Base-by-base conservation (phyloP, 2,113 vertebrate species). In the Carassius auratus region DNA sequence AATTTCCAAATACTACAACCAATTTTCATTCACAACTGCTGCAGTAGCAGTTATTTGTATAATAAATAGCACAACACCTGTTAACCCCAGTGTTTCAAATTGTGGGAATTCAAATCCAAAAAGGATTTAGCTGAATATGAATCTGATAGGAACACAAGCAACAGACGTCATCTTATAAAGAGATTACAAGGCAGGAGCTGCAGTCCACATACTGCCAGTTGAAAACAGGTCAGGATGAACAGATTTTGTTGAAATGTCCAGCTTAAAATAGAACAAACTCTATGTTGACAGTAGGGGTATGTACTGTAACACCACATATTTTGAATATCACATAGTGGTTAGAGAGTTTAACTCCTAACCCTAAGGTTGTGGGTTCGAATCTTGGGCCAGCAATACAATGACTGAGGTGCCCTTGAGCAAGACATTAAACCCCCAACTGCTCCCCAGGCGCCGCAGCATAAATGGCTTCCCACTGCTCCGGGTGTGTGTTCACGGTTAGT, bases 141-240 rank as follows among this genome's bases (percentile, higher is more conserved):
- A 78, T 59, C 30, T 33, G 52, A 59, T 36, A 78, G 30, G 30
- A 78, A 78, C 15, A 59, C 8, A 78, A 10, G 23, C 5, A 78
- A 76, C 12, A 76, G 13, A 26, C 7, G 6, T 48, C 21, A 14
- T 52, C 79, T 87, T 89, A 84, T 38, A 86, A 9, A 71, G 64
- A 62, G 88, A 88, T 90, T 89, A 90, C 85, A 91, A 89, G 85
- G 76, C 88, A 84, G 45, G 57, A 76, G 76, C 84, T 30, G 71
- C 45, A 85, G 79, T 69, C 83, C 80, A 48, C 64, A 87, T 69
- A 80, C 14, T 55, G 86, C 64, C 57, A 45, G 84, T 52, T 48
- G 45, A 80, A 85, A 88, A 87, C 73, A 14, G 73, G 21, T 85
- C 85, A 26, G 26, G 26, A 76, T 36, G 62, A 81, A 73, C 69